Evolutionary conservation across 2,888 invertebrate genomes (phyloP), one percentile per base, ranked within the genome.

Genomic region (Campaea margaritaria): DNA sequence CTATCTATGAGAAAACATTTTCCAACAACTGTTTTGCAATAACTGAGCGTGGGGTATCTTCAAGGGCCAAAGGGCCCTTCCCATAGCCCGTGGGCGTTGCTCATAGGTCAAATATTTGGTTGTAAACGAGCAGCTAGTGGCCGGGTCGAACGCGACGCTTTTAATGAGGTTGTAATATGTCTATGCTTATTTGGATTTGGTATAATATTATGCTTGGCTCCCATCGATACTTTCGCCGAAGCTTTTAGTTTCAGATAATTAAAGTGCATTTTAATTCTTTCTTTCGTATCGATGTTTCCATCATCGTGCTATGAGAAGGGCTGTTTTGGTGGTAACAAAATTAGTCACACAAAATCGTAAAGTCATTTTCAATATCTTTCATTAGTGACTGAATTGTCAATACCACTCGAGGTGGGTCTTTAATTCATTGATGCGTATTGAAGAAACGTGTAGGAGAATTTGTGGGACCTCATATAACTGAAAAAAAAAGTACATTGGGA

Each of bases 31-130:
- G 67, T 69, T 67, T 65, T 64, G 69, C 62, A 69, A 68, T 57
- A 49, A 58, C 54, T 55, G 41, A 54, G 64, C 69, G 69, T 69
- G 67, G 69, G 65, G 62, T 55, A 50, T 48, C 50, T 62, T 55
- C 62, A 59, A 54, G 58, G 58, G 63, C 57, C 64, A 64, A 62
- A 67, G 64, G 67, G 67, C 67, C 67, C 64, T 69, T 65, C 64
- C 54, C 68, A 64, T 49, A 64, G 64, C 54, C 55, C 45, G 67
- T 69, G 57, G 69, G 67, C 69, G 69, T 58, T 60, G 51, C 62
- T 62, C 69, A 62, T 55, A 67, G 69, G 69, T 69, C 65, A 69
- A 67, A 69, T 67, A 69, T 67, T 65, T 65, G 62, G 47, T 51
- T 39, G 61, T 57, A 66, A 58, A 64, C 58, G 64, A 64, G 59